Percentiles rank a stretch among this genome's conserved stretches.
Conservation (phyloP, 2,797 vertebrate species). For the Podargus strigoides region DNA sequence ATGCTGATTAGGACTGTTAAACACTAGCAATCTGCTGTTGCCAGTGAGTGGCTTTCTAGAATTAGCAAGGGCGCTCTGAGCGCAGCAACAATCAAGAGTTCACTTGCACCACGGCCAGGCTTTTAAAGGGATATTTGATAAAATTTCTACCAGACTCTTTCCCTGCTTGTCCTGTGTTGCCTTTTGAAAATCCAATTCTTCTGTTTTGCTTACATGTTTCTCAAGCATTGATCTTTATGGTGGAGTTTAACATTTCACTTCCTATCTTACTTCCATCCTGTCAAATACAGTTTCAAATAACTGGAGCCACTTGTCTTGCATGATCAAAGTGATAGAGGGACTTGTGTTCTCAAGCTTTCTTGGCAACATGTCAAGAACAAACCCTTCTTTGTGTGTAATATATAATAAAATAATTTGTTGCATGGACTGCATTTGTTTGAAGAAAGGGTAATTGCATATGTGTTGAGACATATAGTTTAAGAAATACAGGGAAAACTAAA, state of each 20-base stretch:
- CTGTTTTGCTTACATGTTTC: conserved; percentile 15
- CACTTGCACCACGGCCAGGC: neutral
- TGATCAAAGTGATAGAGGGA: conserved; percentile 63
- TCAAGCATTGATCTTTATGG: conserved; percentile 55
- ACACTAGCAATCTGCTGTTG: neutral
- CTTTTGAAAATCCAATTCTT: conserved; percentile 49
- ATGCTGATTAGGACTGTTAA: neutral
- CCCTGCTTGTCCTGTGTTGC: neutral
- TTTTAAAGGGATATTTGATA: conserved; percentile 41
- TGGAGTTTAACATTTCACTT: conserved; percentile 59
- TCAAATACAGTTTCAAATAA: conserved; percentile 65
- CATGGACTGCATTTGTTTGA: neutral
- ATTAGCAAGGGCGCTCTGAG: neutral
- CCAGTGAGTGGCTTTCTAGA: neutral
- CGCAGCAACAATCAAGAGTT: neutral
- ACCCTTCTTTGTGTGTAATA: neutral
- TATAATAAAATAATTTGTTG: neutral
- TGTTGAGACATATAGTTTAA: neutral
- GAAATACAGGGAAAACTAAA: neutral
- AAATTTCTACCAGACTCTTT: neutral
- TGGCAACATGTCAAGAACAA: conserved; percentile 27
- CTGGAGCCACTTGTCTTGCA: conserved; percentile 54
- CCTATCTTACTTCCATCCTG: conserved; percentile 53
- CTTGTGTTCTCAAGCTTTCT: conserved; percentile 55
- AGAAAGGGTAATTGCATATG: neutral